Base-by-base conservation (phyloP, 2,888 invertebrate species). In the Unio delphinus region DNA sequence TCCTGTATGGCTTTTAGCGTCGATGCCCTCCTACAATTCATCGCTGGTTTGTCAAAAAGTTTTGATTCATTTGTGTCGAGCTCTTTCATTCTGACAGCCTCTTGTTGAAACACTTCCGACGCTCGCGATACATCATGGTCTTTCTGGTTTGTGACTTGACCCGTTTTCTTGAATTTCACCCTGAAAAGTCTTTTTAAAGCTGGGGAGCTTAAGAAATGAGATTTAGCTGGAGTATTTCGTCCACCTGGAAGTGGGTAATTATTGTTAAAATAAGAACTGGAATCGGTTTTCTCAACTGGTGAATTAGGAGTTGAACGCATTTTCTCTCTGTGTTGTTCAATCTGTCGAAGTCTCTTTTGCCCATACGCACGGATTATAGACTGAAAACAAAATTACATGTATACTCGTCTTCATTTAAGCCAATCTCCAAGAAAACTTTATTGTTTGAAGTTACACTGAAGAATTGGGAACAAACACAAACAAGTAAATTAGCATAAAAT, bases 291-390 rank as follows among this genome's bases (percentile, higher is more conserved):
- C 17, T 70, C 68, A 26, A 74, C 74, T 7, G 76, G 76, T 28
- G 76, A 76, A 45, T 64, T 70, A 4, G 76, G 76, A 1, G 72
- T 61, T 54, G 72, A 74, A n/a, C 63, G 81, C 28, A 80, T 76
- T 72, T 79, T 80, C 68, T 82, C 78, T 8, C 84, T 70, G 68
- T 86, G 84, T 34, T 84, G 81, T 68, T 85, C 84, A 54, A 84
- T 84, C 69, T 85, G 83, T 56, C 82, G 76, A 18, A 86, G 78
- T 4, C 86, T 70, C 67, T 82, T 76, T 68, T 86, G 84, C 15
- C 85, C 86, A 63, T 85, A 86, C 61, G 84, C 83, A 55, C 86
- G 75, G 55, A 86, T 86, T 54, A 86, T 85, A 67, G 78, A 77
- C 86, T 86, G 78, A 30, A 80, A 80, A 58, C 60, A 56, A 55